A percentile compares a stretch with the other conserved stretches of the same genome.
These are phyloP conservation scores for Anarrhichthys ocellatus DNA, from an alignment of 2,113 vertebrate species.

Conservation along the genomic window DNA sequence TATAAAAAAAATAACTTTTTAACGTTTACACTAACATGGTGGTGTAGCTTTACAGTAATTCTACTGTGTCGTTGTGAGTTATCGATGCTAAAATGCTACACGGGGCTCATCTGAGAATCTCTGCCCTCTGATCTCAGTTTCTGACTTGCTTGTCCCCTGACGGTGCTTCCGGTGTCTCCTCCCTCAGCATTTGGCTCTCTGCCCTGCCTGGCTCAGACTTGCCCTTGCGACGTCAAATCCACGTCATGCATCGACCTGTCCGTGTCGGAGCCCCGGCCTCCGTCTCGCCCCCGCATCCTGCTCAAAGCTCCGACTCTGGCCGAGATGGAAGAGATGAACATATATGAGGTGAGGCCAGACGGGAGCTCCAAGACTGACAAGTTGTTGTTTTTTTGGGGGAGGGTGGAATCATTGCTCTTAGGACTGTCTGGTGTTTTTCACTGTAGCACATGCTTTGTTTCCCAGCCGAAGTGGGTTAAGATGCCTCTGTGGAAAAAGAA, in stretches of 20 bases:
- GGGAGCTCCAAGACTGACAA: neutral
- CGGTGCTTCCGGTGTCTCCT: constrained; percentile 5
- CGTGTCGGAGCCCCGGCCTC: constrained; percentile 42
- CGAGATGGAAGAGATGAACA: constrained; percentile 97
- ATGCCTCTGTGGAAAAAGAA: constrained; percentile 4
- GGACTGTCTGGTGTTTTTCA: neutral
- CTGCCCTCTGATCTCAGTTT: constrained; percentile 2
- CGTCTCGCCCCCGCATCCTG: constrained; percentile 85
- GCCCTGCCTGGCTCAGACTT: constrained; percentile 90
- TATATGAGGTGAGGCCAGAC: constrained; percentile 86
- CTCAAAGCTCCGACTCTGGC: constrained; percentile 96
- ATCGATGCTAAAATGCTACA: neutral
- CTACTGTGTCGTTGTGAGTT: no score
- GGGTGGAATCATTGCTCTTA: neutral
- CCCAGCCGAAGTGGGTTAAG: constrained; percentile 8
- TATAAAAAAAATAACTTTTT: no score
- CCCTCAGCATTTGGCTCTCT: constrained; percentile 89
- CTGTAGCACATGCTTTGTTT: constrained; percentile 16
- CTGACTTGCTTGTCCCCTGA: constrained; percentile 7
- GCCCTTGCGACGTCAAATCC: constrained; percentile 84
- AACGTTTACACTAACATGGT: neutral
- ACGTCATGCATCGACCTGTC: constrained; percentile 94
- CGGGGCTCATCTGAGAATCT: neutral
- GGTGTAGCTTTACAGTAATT: neutral
- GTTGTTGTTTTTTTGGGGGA: neutral